These are phyloP conservation scores for Lindbergichthys nudifrons DNA, from an alignment of 2,797 vertebrate species.

Conservation along the genomic window DNA sequence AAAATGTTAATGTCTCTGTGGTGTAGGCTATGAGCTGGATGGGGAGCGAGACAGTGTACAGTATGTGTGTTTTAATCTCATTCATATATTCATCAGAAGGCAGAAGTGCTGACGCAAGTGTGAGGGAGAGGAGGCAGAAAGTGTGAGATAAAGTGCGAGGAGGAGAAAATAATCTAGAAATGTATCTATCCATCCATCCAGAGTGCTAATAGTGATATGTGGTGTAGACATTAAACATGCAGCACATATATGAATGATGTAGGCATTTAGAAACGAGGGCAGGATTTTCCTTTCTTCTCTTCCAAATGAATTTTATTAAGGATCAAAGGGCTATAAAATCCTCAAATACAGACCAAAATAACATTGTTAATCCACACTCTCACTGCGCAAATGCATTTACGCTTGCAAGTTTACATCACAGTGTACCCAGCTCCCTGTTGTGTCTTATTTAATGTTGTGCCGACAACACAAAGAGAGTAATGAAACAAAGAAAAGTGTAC, in stretches of 20 bases:
- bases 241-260: constrained; percentile 11
- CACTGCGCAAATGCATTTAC: constrained; percentile 5
- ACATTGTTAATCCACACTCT: not conserved
- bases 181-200: constrained; percentile 14
- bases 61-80: constrained; percentile 72
- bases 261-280: constrained; percentile 7
- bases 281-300: constrained; percentile 3
- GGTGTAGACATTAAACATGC: constrained; percentile 40
- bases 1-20: constrained; percentile 37
- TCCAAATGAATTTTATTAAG: constrained; percentile 13
- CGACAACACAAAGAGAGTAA: constrained; percentile 17
- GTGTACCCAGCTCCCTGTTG: constrained; percentile 5
- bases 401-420: not conserved
- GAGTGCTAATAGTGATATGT: constrained; percentile 19
- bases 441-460: constrained; percentile 16
- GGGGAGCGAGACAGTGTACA: not conserved
- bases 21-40: constrained; percentile 17
- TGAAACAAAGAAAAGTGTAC: constrained; percentile 4
- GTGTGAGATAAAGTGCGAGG: constrained; percentile 61
- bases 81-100: constrained; percentile 80
- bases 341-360: constrained; percentile 13
- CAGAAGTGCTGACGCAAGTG: constrained; percentile 80
- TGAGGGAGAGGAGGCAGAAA: constrained; percentile 67
- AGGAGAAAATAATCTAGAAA: constrained; percentile 50
- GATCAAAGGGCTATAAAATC: constrained; percentile 3